Evolutionary conservation across 2,888 invertebrate genomes (phyloP).

Genomic region (Agonopterix arenella): DNA sequence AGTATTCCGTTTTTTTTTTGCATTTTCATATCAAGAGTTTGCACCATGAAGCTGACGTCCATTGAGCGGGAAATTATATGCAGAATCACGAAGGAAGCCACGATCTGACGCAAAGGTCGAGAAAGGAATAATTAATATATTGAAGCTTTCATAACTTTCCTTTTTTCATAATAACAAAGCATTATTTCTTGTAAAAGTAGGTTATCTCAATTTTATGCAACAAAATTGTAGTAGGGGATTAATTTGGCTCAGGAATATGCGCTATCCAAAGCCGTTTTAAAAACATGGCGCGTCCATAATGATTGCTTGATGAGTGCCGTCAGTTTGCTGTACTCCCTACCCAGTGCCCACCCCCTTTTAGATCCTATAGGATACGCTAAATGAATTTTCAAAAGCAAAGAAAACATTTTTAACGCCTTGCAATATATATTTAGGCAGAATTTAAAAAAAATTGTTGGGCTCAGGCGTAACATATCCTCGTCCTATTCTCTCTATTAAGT

Average conservation of each 20-base stretch:
- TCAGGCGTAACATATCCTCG: too few species aligned
- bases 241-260: conserved; percentile 59
- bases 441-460: too few species aligned
- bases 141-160: conserved; percentile 40
- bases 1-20: too few species aligned
- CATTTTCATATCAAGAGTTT: too few species aligned
- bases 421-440: too few species aligned
- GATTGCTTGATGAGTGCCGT: conserved; percentile 65
- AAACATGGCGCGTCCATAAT: conserved; percentile 72
- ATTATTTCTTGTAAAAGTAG: conserved; percentile 35
- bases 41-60: conserved; percentile 33
- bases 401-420: too few species aligned
- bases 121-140: conserved; percentile 55
- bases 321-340: conserved; percentile 19
- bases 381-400: too few species aligned
- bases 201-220: conserved; percentile 51
- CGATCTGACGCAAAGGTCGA: conserved; percentile 41
- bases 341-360: too few species aligned
- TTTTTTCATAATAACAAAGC: conserved; percentile 39
- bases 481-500: too few species aligned
- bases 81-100: conserved; percentile 66
- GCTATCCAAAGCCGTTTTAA: conserved; percentile 66
- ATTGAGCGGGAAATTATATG: conserved; percentile 72
- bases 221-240: conserved; percentile 59
- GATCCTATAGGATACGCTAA: too few species aligned